Evolutionary conservation across 2,113 vertebrate species (phyloP), one percentile per base, ranked within the genome.

Genomic region (Neolamprologus variostigma): DNA sequence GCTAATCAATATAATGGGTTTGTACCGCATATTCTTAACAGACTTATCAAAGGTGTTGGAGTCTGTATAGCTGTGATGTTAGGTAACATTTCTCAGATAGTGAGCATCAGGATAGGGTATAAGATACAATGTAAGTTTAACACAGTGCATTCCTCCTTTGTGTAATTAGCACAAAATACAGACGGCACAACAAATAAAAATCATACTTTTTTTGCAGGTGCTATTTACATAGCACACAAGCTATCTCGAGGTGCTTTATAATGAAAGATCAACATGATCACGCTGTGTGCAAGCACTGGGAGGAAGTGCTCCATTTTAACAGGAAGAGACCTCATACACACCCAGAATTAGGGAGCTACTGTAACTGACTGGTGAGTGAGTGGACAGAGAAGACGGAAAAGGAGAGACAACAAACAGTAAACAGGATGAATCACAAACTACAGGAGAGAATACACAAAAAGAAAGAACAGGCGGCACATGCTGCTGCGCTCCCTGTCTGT

Each of bases 391-490:
- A 31, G 42, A 76, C 0, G 0, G 14, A 76, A 47, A 76, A 76
- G 16, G 9, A 78, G 16, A 47, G 2, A 76, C 14, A 7, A 47
- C 68, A 76, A 28, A 37, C 6, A 0, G 61, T 28, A 9, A 45
- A 76, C 0, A 6, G 71, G 23, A 78, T 19, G 10, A 19, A 78
- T 47, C 16, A 2, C 42, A 78, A 50, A 11, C 16, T 31, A 31
- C 23, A n/a, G 26, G 42, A 50, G 45, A 50, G 6, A 31, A 31
- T 5, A 12, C 0, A 78, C 1, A 13, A 50, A 50, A 31, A 13
- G 0, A 31, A 31, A 8, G 42, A 28, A 31, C 9, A 47, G 0
- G 23, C 0, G 21, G 4, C 14, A 26, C 68, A 19, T 26, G 42
- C 42, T 28, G 40, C 66, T 26, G 37, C 13, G 1, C 21, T 73